Conservation (phyloP, 1,140 invertebrate genomes). For the Whitmania pigra region DNA sequence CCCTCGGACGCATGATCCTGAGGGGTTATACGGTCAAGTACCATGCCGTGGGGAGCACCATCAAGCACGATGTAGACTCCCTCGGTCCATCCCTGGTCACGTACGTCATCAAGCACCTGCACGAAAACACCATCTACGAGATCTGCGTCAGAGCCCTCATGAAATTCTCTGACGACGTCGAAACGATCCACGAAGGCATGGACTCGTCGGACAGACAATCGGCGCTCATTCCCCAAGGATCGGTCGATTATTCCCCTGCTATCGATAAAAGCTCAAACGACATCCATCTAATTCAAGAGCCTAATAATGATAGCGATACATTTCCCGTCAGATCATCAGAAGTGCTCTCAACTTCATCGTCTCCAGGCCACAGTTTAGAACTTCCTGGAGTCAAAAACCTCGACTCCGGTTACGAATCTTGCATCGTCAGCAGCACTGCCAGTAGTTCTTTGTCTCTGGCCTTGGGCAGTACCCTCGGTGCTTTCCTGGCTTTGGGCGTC, state of each 20-base stretch:
- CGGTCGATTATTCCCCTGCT: not conserved
- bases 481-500: constrained; percentile 25
- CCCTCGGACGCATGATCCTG: not conserved
- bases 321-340: not conserved
- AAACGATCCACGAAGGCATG: not conserved
- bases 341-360: not conserved
- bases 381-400: not conserved
- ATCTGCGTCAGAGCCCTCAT: constrained; percentile 7
- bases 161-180: not conserved
- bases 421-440: constrained; percentile 21
- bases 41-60: not conserved
- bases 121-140: constrained; percentile 17
- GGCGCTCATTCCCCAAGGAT: not conserved
- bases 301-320: not conserved
- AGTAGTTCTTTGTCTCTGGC: constrained; percentile 24
- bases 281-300: not conserved
- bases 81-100: not conserved
- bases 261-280: not conserved
- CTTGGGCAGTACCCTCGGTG: constrained; percentile 23
- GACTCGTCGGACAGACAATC: not conserved
- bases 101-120: constrained; percentile 15
- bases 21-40: not conserved
- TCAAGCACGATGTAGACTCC: not conserved
- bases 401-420: not conserved
- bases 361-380: constrained; percentile 7